These are phyloP conservation scores for Phoxinus phoxinus DNA, from an alignment of 2,113 vertebrate genomes.

Conservation along the genomic window DNA sequence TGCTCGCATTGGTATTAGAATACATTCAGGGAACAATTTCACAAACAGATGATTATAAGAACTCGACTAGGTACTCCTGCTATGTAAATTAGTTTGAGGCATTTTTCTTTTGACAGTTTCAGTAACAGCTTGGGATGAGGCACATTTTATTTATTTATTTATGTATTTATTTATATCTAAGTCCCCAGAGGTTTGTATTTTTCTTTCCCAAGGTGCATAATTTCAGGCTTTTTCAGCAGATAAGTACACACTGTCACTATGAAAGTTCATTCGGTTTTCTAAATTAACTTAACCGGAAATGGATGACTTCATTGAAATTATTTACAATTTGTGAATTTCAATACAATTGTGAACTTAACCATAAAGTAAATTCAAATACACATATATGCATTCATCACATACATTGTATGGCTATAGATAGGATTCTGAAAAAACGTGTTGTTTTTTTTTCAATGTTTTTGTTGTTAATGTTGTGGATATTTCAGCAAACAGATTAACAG, in stretches of 20 bases:
- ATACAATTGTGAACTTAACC: background rate
- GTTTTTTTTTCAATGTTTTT: no score
- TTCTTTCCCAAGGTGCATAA: slow-evolving; percentile 23
- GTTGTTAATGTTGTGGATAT: no score
- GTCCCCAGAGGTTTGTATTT: slow-evolving; percentile 16
- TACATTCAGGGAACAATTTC: slow-evolving; percentile 16
- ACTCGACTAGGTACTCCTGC: background rate
- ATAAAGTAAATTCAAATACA: background rate
- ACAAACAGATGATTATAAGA: slow-evolving; percentile 37
- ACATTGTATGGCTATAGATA: no score
- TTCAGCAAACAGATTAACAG: no score
- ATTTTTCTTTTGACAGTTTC: slow-evolving; percentile 31
- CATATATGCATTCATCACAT: no score
- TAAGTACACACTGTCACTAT: background rate
- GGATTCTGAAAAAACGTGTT: no score
- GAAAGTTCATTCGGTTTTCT: background rate
- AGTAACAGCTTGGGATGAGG: slow-evolving; percentile 2
- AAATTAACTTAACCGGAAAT: background rate
- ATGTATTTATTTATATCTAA: background rate
- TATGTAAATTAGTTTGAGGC: slow-evolving; percentile 8
- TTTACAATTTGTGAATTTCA: background rate
- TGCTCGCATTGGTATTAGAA: slow-evolving; percentile 13
- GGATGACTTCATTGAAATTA: background rate
- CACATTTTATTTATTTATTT: slow-evolving; percentile 5
- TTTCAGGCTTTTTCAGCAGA: slow-evolving; percentile 5